phyloP scores from a whole-genome alignment of 2,113 vertebrate genomes.

The Athene noctua region DNA sequence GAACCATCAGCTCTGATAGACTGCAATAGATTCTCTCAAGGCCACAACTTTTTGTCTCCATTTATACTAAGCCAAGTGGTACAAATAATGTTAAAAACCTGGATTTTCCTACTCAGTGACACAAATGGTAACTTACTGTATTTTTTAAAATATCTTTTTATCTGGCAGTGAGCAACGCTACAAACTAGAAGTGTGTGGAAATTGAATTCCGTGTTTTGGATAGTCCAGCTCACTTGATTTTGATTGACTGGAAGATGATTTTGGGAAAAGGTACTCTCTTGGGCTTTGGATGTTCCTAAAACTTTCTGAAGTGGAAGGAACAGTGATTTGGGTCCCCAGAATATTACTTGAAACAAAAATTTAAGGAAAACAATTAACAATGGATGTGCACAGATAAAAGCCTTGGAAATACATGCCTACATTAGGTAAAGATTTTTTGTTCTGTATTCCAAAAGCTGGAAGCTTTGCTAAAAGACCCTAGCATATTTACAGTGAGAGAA shows the following conservation, averaged over 20 bases:
- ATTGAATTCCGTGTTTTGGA: not conserved
- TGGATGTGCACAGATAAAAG: not conserved
- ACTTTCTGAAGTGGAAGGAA: not conserved
- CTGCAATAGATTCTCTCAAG: not conserved
- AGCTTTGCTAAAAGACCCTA: not conserved
- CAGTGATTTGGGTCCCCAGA: not conserved
- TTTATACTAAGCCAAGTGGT: not conserved
- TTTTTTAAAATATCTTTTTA: not conserved
- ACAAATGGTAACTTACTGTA: not conserved
- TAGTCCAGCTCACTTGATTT: not conserved
- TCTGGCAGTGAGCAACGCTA: not conserved
- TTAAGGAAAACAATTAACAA: not conserved
- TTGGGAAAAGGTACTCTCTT: not conserved
- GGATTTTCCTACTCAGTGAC: not conserved
- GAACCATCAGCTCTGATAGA: not conserved
- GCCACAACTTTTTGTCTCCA: not conserved
- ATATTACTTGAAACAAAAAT: not conserved
- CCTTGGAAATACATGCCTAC: not conserved
- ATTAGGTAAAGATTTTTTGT: not conserved
- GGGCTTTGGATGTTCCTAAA: not conserved
- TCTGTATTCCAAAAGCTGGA: not conserved
- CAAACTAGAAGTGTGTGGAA: not conserved
- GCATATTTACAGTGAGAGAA: not conserved
- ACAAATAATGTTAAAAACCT: not conserved
- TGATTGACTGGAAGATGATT: not conserved